Conservation (phyloP, 1,140 invertebrate species). For the Drosophila navojoa region DNA sequence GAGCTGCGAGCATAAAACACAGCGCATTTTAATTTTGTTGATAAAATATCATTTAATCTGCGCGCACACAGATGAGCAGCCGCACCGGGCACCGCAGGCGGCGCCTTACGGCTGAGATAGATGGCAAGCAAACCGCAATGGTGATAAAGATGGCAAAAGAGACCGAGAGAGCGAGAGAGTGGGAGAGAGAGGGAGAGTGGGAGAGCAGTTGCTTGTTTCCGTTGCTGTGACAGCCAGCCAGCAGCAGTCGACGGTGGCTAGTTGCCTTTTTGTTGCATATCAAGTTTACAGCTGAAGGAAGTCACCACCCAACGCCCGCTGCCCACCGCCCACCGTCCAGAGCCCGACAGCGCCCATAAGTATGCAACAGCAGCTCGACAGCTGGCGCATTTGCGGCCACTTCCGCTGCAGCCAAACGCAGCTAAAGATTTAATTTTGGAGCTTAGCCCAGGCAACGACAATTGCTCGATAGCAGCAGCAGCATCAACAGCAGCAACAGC, state of each 20-base stretch:
- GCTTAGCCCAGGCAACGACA: conserved; percentile 27
- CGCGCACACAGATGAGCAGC: conserved; percentile 33
- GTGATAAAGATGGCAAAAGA: conserved; percentile 25
- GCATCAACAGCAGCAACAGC: not conserved
- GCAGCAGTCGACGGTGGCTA: conserved; percentile 14
- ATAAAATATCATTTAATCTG: conserved; percentile 77
- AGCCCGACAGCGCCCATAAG: no score
- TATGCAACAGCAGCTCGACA: no score
- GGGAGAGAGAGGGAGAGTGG: not conserved
- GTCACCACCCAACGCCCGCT: conserved; percentile 17
- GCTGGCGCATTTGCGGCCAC: conserved; percentile 23
- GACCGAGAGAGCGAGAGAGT: not conserved
- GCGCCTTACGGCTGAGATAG: conserved; percentile 10
- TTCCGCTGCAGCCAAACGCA: conserved; percentile 28
- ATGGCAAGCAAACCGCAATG: conserved; percentile 35
- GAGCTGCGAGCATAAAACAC: conserved; percentile 6
- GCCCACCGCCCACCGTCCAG: not conserved
- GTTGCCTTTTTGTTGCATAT: conserved; percentile 41
- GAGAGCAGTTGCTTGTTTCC: conserved; percentile 26
- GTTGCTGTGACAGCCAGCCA: conserved; percentile 32
- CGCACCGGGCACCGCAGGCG: conserved; percentile 4
- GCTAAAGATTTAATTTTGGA: conserved; percentile 39
- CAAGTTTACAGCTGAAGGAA: conserved; percentile 38
- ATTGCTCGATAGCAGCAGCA: conserved; percentile 13
- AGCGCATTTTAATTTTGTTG: conserved; percentile 73